Percentiles rank a stretch among this genome's conserved stretches.
These are phyloP conservation scores for Amaurobius ferox DNA, from an alignment of 2,888 invertebrate species.

Conservation along the genomic window DNA sequence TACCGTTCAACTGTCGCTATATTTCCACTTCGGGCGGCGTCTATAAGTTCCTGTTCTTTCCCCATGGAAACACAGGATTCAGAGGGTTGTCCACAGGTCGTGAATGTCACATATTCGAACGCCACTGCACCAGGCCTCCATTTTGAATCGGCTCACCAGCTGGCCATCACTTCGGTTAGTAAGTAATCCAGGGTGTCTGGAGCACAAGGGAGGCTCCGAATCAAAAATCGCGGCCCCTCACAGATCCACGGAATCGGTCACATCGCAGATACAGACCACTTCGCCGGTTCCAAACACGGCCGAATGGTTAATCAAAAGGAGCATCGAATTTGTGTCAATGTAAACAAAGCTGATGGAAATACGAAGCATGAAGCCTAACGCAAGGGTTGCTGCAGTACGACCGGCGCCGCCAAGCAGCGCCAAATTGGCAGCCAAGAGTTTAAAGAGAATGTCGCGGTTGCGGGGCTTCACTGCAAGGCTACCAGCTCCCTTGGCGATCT, in stretches of 20 bases:
- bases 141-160: slow-evolving; percentile 67
- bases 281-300: background rate
- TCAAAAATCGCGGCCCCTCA: background rate
- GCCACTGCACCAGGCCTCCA: slow-evolving; percentile 53
- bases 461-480: background rate
- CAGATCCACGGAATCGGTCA: slow-evolving; percentile 15
- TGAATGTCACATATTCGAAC: slow-evolving; percentile 60
- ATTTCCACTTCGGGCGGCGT: slow-evolving; percentile 95
- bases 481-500: background rate
- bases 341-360: slow-evolving; percentile 62
- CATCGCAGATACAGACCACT: slow-evolving; percentile 15
- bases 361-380: slow-evolving; percentile 44
- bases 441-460: background rate
- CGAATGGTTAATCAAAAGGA: slow-evolving; percentile 3
- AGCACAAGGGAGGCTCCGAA: slow-evolving; percentile 11
- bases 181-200: slow-evolving; percentile 31
- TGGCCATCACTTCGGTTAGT: slow-evolving; percentile 42
- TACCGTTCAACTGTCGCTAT: slow-evolving; percentile 79
- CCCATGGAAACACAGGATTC: slow-evolving; percentile 83
- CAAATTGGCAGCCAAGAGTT: background rate
- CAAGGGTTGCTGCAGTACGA: slow-evolving; percentile 50
- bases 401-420: slow-evolving; percentile 36
- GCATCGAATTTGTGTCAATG: slow-evolving; percentile 42
- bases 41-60: slow-evolving; percentile 96
- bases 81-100: slow-evolving; percentile 11